Conservation (phyloP, 2,888 invertebrate species). For the Apodemia hepburni region DNA sequence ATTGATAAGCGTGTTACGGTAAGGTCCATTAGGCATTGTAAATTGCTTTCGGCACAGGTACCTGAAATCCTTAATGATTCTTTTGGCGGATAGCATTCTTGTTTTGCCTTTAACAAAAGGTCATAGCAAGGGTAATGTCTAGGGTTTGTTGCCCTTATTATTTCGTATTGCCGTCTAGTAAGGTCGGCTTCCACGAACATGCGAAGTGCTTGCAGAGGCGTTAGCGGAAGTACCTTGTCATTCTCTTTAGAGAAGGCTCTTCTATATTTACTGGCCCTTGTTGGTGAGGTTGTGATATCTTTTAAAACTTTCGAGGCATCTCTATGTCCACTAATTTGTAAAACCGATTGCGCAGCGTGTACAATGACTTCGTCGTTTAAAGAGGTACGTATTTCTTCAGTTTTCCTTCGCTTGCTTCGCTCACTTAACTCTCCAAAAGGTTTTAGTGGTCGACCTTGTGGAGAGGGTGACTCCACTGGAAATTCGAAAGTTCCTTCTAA, state of each 20-base stretch:
- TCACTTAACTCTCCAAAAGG: slow-evolving; percentile 21
- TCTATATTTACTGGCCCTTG: slow-evolving; percentile 18
- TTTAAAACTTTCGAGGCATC: slow-evolving; percentile 21
- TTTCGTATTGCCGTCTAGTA: slow-evolving; percentile 21
- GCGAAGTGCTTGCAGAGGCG: slow-evolving; percentile 16
- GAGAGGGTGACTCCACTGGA: slow-evolving; percentile 18
- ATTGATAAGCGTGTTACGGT: slow-evolving; percentile 13
- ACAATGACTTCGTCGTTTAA: too few relatives aligned
- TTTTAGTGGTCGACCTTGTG: slow-evolving; percentile 21
- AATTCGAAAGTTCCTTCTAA: slow-evolving; percentile 26
- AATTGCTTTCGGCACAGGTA: slow-evolving; percentile 24
- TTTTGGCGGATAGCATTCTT: slow-evolving; percentile 23
- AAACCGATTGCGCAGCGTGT: too few relatives aligned
- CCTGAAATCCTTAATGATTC: slow-evolving; percentile 23
- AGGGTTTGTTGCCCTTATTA: slow-evolving; percentile 15
- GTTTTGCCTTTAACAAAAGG: slow-evolving; percentile 24
- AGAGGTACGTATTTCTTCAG: slow-evolving; percentile 20
- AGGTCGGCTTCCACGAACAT: slow-evolving; percentile 22
- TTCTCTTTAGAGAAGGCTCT: slow-evolving; percentile 16
- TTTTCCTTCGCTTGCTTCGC: slow-evolving; percentile 24
- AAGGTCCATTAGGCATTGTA: slow-evolving; percentile 20
- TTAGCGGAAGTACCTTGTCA: slow-evolving; percentile 6
- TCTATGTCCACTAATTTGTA: too few relatives aligned
- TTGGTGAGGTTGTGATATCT: slow-evolving; percentile 22
- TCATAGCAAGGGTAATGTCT: slow-evolving; percentile 24